phyloP scores from a whole-genome alignment of 2,113 vertebrate genomes.

The Erythrocercus mccallii region DNA sequence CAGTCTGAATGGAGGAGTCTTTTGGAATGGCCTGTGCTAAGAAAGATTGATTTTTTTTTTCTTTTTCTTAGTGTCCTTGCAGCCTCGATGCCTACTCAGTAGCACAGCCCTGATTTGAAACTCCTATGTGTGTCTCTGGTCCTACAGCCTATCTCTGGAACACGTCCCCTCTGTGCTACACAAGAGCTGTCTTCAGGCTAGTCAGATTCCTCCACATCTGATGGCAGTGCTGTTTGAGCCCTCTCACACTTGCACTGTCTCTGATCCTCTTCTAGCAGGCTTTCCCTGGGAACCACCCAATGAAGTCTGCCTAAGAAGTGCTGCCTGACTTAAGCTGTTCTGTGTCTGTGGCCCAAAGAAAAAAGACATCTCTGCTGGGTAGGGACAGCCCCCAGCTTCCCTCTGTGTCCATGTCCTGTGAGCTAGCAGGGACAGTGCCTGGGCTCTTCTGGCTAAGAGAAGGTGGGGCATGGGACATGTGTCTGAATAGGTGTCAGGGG shows the following conservation, averaged over 20 bases:
- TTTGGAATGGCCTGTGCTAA: neutral
- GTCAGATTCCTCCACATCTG: neutral
- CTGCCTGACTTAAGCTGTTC: neutral
- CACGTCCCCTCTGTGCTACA: fast-evolving
- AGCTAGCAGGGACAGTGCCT: fast-evolving
- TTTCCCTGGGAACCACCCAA: neutral
- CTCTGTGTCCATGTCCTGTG: neutral
- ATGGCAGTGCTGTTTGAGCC: neutral
- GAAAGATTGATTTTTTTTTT: neutral
- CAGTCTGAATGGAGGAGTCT: neutral
- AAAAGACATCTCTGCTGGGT: neutral
- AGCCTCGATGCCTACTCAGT: neutral
- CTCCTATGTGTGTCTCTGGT: neutral
- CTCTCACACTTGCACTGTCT: neutral
- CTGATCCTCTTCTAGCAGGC: neutral
- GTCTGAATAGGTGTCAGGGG: neutral
- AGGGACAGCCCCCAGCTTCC: neutral
- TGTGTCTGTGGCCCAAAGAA: neutral
- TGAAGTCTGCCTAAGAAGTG: neutral
- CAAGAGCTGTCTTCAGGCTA: neutral
- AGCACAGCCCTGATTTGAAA: neutral
- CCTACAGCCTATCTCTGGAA: neutral
- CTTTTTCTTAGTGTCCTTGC: neutral
- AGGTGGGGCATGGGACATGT: fast-evolving
- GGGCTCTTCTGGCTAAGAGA: neutral